Evolutionary conservation across 2,797 vertebrate species (phyloP).

Genomic region (Oreonectes daqikongensis): DNA sequence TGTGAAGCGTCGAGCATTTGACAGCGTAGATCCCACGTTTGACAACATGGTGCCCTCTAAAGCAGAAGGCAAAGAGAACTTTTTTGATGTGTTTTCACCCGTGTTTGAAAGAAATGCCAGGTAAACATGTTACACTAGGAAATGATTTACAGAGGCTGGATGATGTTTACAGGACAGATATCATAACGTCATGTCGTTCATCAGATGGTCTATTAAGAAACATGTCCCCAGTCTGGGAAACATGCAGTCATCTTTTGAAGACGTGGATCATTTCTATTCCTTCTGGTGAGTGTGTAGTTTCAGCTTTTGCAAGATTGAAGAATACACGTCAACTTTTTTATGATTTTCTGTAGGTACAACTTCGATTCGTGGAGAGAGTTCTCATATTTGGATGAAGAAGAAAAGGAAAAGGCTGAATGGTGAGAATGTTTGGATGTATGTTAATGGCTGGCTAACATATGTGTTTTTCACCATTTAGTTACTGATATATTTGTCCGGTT

Average conservation of each 20-base stretch:
- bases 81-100: slow-evolving; percentile 87
- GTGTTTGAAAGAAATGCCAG: slow-evolving; percentile 95
- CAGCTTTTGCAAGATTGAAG: not conserved
- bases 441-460: not conserved
- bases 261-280: slow-evolving; percentile 96
- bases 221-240: slow-evolving; percentile 87
- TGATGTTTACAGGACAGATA: not conserved
- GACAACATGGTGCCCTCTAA: slow-evolving; percentile 93
- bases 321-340: no score
- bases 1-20: slow-evolving; percentile 92
- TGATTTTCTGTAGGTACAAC: slow-evolving; percentile 85
- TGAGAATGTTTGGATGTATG: slow-evolving; percentile 61
- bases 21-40: slow-evolving; percentile 97
- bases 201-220: slow-evolving; percentile 93
- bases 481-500: not conserved
- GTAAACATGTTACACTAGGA: slow-evolving; percentile 60
- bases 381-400: slow-evolving; percentile 98
- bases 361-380: slow-evolving; percentile 99
- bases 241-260: slow-evolving; percentile 89
- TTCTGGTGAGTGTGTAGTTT: slow-evolving; percentile 85
- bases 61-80: slow-evolving; percentile 93
- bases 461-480: not conserved
- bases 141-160: not conserved
- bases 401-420: slow-evolving; percentile 99
- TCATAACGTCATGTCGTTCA: not conserved